Base-by-base conservation (phyloP, 2,113 vertebrate genomes). In the Colaptes auratus region DNA sequence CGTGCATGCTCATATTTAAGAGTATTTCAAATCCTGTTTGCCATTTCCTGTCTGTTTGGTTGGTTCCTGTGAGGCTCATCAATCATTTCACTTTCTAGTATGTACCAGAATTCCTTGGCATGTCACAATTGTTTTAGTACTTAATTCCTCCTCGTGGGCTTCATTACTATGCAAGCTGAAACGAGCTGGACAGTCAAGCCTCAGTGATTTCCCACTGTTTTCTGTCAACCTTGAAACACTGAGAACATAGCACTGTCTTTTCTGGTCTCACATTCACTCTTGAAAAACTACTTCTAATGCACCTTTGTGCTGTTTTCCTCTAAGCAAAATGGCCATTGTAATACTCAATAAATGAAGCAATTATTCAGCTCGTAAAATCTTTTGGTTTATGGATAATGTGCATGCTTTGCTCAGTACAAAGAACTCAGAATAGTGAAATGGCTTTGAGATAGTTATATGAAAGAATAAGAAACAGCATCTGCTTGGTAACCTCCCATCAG, bases 381-480 rank as follows among this genome's bases (percentile, higher is more conserved):
- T 76, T 64, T 30, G 25, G 17, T 91, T 92, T 82, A 60, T 77
- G 42, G 35, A 48, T 27, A 56, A 70, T 16, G 16, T 30, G 10
- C 50, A 7, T 27, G 28, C 10, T 83, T 28, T 60, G 25, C 58
- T 81, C 85, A 74, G 17, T 60, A 42, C 17, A 39, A 80, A 83
- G 33, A 88, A 74, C 18, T 67, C 31, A 11, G 28, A 64, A 86
- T 30, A 82, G 60, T 44, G 35, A 86, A 74, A 64, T 11, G 44
- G 36, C 48, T 92, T 80, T 48, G 42, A 83, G 83, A 76, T 83
- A 17, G 48, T 82, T 1, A 2, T 65, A 70, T 25, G 42, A 82
- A 91, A 82, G 53, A 84, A 14, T 36, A 79, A 82, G 82, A 88
- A 53, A 79, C 18, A 67, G 77, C 86, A 95, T n/a, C 60, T 92